These are phyloP conservation scores for Petaurus breviceps DNA, from an alignment of 2,113 vertebrate species.

Conservation along the genomic window DNA sequence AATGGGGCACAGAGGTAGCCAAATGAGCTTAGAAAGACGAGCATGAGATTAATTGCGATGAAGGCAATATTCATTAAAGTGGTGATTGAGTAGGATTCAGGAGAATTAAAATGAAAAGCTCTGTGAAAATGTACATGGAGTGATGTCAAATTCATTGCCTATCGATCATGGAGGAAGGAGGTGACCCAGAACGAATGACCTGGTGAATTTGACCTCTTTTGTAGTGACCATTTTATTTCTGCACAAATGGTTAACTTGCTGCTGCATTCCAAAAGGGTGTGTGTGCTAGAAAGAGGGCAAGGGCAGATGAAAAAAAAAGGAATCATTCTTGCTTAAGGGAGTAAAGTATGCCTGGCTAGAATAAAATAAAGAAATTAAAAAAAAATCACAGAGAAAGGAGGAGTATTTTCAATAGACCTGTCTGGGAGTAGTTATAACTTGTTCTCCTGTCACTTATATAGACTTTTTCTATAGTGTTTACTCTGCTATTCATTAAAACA, in stretches of 20 bases:
- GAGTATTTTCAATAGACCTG: constrained; percentile 51
- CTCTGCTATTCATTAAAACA: constrained; percentile 60
- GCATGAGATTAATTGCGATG: constrained; percentile 46
- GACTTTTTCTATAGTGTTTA: constrained; percentile 68
- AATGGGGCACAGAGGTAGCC: constrained; percentile 14
- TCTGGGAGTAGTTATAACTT: constrained; percentile 69
- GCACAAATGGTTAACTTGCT: constrained; percentile 39
- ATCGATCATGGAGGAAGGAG: constrained; percentile 51
- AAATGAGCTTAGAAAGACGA: constrained; percentile 48
- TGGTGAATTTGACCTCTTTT: constrained; percentile 45
- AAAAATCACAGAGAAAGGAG: constrained; percentile 49
- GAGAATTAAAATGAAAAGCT: constrained; percentile 40
- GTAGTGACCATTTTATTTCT: constrained; percentile 48
- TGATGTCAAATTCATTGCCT: constrained; percentile 12
- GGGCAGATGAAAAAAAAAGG: constrained; percentile 60
- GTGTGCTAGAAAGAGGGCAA: constrained; percentile 56
- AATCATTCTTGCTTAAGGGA: constrained; percentile 62
- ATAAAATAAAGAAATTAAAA: constrained; percentile 62
- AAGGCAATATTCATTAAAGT: constrained; percentile 54
- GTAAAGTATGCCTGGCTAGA: constrained; percentile 48
- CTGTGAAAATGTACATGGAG: constrained; percentile 6
- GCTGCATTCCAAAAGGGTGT: constrained; percentile 35
- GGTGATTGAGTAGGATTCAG: constrained; percentile 47
- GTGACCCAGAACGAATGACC: constrained; percentile 40
- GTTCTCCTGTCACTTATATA: constrained; percentile 70